phyloP scores from a whole-genome alignment of 30 jellyfish, hydroid and myxozoan genomes.

The Aurelia aurita complex sp. Pacific region DNA sequence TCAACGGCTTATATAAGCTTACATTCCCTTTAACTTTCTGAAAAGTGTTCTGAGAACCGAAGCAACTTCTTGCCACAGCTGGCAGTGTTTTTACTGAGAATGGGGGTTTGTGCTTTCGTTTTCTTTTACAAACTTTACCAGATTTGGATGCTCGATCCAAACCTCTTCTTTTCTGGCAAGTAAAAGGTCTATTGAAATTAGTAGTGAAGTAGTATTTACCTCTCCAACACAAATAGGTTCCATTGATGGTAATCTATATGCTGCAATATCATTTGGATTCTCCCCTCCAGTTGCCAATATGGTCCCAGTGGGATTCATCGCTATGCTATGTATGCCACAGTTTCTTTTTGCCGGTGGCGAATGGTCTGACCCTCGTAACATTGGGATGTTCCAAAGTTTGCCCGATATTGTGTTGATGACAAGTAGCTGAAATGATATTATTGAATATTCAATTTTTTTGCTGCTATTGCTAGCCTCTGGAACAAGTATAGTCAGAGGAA shows the following conservation, averaged over 20 bases:
- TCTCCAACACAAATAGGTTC: conserved; percentile 94
- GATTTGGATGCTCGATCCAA: no score
- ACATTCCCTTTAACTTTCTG: no score
- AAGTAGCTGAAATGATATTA: conserved; percentile 57
- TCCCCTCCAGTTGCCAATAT: conserved; percentile 96
- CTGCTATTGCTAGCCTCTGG: no score
- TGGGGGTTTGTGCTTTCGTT: no score
- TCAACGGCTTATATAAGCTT: no score
- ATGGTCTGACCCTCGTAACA: conserved; percentile 59
- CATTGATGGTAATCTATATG: conserved; percentile 82
- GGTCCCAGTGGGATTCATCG: conserved; percentile 75
- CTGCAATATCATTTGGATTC: conserved; percentile 83
- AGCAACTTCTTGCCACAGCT: no score
- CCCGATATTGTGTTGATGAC: conserved; percentile 67
- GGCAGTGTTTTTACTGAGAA: no score
- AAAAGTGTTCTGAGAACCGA: no score
- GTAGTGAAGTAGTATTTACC: conserved; percentile 35
- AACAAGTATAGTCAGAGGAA: no score
- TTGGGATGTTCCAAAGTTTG: conserved; percentile 81
- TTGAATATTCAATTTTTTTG: no score
- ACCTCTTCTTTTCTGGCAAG: no score
- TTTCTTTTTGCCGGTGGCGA: conserved; percentile 59
- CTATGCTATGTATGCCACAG: conserved; percentile 96
- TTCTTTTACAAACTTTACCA: no score
- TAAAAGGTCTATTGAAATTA: neutral